Conservation (phyloP, 1,140 invertebrate genomes). For the Antheraea mylitta region DNA sequence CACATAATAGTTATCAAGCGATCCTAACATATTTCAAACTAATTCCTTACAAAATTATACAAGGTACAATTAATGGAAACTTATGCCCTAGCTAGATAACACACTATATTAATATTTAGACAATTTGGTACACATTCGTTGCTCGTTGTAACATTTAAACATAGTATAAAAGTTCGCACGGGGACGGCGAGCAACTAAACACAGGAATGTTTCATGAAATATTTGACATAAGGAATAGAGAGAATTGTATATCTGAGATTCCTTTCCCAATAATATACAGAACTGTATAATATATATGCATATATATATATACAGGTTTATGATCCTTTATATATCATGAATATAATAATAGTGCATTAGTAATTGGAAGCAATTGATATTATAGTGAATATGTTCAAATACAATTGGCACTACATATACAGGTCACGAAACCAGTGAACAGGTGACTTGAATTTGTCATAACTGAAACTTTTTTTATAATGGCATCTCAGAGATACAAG, state of each 20-base stretch:
- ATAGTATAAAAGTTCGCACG: conserved; percentile 42
- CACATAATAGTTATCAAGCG: neutral
- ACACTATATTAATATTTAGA: conserved; percentile 56
- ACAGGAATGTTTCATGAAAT: conserved; percentile 59
- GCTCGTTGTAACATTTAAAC: conserved; percentile 64
- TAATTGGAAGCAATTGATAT: conserved; percentile 51
- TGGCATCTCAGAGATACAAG: no score
- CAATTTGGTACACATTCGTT: conserved; percentile 77
- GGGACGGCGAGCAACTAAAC: conserved; percentile 58
- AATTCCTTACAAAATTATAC: conserved; percentile 4
- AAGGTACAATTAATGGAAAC: conserved; percentile 48
- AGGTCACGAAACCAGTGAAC: conserved; percentile 39
- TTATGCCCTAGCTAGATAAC: conserved; percentile 66
- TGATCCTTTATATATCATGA: conserved; percentile 24
- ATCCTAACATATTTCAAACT: neutral
- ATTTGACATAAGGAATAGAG: conserved; percentile 16
- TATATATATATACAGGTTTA: conserved; percentile 15
- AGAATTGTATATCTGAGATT: conserved; percentile 30
- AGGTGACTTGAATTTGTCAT: no score
- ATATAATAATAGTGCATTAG: conserved; percentile 36
- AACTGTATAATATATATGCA: conserved; percentile 12
- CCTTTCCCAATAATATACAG: conserved; percentile 19
- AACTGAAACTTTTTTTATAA: no score
- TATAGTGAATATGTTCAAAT: conserved; percentile 30
- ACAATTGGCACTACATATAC: conserved; percentile 68